phyloP scores from a whole-genome alignment of 2,113 vertebrate species.

The Python bivittatus region DNA sequence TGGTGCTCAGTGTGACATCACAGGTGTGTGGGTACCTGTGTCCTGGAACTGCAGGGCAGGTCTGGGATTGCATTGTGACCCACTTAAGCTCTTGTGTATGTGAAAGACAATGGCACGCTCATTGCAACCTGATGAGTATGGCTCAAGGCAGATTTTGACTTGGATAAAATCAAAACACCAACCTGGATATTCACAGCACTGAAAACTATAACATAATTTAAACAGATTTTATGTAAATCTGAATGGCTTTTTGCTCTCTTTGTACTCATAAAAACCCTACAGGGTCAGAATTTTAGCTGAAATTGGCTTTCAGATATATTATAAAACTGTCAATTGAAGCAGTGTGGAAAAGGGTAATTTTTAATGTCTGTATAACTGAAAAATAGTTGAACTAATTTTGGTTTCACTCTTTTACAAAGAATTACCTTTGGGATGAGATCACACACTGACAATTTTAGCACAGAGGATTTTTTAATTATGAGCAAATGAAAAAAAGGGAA shows the following conservation, averaged over 20 bases:
- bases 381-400: background rate
- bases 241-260: slow-evolving; percentile 7
- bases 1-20: background rate
- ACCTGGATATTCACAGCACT: background rate
- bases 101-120: background rate
- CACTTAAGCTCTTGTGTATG: background rate
- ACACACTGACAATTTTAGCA: slow-evolving; percentile 4
- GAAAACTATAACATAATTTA: background rate
- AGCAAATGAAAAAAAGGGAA: slow-evolving; percentile 19
- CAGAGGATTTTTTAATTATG: slow-evolving; percentile 8
- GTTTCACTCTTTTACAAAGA: background rate
- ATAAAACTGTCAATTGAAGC: slow-evolving; percentile 8
- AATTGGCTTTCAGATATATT: background rate
- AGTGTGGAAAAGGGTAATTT: background rate
- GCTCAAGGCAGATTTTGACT: background rate
- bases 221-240: slow-evolving; percentile 15
- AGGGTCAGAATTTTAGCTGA: background rate
- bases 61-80: background rate
- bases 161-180: background rate
- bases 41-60: background rate
- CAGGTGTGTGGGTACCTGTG: background rate
- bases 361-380: background rate
- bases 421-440: background rate
- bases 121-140: background rate
- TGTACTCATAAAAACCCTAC: background rate